A percentile compares a stretch with the other conserved stretches of the same genome.
These are phyloP conservation scores for Noctua comes DNA, from an alignment of 2,888 invertebrate genomes.

Conservation along the genomic window DNA sequence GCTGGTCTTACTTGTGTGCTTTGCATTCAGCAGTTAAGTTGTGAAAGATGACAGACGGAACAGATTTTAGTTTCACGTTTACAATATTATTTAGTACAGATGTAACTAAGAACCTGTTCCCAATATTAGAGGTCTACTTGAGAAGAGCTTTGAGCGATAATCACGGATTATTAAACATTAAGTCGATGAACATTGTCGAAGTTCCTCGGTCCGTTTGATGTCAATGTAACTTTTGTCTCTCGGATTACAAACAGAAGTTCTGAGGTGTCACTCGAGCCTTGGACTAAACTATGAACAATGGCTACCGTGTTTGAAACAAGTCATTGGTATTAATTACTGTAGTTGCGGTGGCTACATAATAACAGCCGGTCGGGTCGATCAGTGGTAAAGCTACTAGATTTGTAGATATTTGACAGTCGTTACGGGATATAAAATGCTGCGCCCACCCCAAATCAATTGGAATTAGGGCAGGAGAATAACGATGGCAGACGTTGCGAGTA, in stretches of 20 bases:
- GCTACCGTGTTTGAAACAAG: slow-evolving; percentile 2
- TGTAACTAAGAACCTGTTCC: not conserved
- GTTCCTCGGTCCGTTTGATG: slow-evolving; percentile 38
- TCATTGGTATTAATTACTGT: slow-evolving; percentile 15
- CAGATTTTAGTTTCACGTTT: not conserved
- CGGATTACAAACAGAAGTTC: slow-evolving; percentile 28
- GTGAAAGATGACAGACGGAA: not conserved
- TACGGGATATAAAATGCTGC: not conserved
- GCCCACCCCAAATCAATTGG: not conserved
- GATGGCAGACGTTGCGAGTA: not conserved
- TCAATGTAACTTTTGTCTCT: slow-evolving; percentile 44
- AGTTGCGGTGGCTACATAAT: not conserved
- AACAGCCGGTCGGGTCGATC: not conserved
- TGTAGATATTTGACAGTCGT: not conserved
- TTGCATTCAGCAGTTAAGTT: not conserved
- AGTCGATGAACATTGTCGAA: slow-evolving; percentile 30
- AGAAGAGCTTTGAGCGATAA: slow-evolving; percentile 5
- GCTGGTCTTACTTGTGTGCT: not conserved
- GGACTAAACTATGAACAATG: slow-evolving; percentile 27
- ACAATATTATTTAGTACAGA: not conserved
- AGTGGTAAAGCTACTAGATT: not conserved
- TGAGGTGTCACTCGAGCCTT: slow-evolving; percentile 27
- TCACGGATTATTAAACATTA: slow-evolving; percentile 27
- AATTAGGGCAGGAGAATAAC: not conserved
- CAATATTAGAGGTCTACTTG: not conserved